These are phyloP conservation scores for Diachrysia chrysitis DNA, from an alignment of 2,888 invertebrate species.

Conservation along the genomic window DNA sequence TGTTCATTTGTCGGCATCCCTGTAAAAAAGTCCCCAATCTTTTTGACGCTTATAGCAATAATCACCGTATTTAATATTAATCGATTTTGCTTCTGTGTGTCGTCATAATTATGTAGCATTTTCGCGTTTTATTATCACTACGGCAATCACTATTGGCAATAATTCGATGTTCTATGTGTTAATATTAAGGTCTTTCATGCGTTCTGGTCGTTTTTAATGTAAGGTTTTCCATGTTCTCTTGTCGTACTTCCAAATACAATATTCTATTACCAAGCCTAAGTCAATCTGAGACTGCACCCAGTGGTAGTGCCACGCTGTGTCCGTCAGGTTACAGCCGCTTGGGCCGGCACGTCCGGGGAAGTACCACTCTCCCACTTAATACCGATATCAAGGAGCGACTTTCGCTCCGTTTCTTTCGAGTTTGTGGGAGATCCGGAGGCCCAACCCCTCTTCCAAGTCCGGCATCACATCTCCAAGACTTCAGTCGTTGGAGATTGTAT, in stretches of 20 bases:
- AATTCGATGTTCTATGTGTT: neutral
- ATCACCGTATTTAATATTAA: neutral
- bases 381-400: neutral
- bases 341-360: neutral
- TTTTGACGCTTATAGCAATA: neutral
- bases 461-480: neutral
- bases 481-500: neutral
- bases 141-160: neutral
- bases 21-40: neutral
- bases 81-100: neutral
- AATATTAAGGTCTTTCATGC: neutral
- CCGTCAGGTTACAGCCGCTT: neutral
- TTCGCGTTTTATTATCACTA: neutral
- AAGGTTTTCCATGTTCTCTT: neutral
- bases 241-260: neutral
- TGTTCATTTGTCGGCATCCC: neutral
- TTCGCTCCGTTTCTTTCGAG: neutral
- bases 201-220: neutral
- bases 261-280: neutral
- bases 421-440: neutral
- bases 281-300: neutral
- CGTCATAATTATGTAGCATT: neutral
- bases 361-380: neutral
- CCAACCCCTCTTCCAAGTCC: neutral
- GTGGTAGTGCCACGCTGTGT: conserved; percentile 2